Evolutionary conservation across 2,888 invertebrate species (phyloP).

Genomic region (Xestia ashworthii): DNA sequence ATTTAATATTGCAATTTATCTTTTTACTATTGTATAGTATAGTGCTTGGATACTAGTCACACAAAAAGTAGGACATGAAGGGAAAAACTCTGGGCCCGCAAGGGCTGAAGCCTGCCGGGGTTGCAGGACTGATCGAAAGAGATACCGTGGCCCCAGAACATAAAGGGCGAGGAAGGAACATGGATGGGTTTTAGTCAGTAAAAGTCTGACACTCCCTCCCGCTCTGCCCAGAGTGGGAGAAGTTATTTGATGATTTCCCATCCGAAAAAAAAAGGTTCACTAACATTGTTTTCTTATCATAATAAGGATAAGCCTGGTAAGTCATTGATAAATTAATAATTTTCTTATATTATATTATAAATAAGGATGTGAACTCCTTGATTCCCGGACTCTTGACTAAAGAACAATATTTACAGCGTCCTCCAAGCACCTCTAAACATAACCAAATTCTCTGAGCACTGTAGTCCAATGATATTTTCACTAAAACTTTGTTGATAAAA

Average conservation of each 20-base stretch:
- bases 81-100: not conserved
- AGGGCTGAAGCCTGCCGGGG: too few relatives aligned
- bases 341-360: not conserved
- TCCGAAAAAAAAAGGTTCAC: too few relatives aligned
- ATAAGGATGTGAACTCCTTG: not conserved
- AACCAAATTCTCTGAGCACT: not conserved
- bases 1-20: not conserved
- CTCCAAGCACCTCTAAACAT: not conserved
- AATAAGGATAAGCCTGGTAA: not conserved
- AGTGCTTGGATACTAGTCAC: not conserved
- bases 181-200: too few relatives aligned
- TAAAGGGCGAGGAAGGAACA: too few relatives aligned
- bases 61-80: not conserved
- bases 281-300: not conserved
- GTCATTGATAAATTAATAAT: not conserved
- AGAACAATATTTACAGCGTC: too few relatives aligned
- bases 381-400: not conserved
- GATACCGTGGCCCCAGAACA: too few relatives aligned
- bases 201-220: too few relatives aligned
- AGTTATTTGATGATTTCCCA: too few relatives aligned
- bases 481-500: conserved; percentile 27
- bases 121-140: too few relatives aligned
- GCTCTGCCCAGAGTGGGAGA: too few relatives aligned
- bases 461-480: not conserved
- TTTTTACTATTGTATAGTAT: not conserved